phyloP scores from a whole-genome alignment of 2,797 vertebrate species.

The Gymnodraco acuticeps region DNA sequence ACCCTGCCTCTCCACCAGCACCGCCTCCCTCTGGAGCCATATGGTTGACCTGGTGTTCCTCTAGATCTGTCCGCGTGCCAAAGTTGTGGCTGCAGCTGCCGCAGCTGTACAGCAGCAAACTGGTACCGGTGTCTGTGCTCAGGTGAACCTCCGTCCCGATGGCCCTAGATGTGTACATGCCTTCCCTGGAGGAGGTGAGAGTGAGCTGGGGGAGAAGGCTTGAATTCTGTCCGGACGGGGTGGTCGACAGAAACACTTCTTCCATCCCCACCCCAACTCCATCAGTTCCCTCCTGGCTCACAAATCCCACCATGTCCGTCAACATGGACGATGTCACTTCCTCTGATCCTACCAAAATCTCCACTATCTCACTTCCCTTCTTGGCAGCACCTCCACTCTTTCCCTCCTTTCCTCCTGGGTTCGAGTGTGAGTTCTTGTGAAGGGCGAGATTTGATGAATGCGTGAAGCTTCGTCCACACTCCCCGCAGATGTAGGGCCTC shows the following conservation, averaged over 20 bases:
- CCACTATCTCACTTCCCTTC: slow-evolving; percentile 64
- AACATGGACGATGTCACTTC: slow-evolving; percentile 84
- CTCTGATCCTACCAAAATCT: slow-evolving; percentile 75
- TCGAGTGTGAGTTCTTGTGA: slow-evolving; percentile 85
- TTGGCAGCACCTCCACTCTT: slow-evolving; percentile 56
- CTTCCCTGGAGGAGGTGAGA: slow-evolving; percentile 70
- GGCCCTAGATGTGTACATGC: slow-evolving; percentile 64
- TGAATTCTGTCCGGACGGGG: slow-evolving; percentile 64
- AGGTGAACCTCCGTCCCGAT: slow-evolving; percentile 84
- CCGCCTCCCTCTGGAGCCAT: slow-evolving; percentile 65
- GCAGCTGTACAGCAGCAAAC: slow-evolving; percentile 89
- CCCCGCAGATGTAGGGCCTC: slow-evolving; percentile 90
- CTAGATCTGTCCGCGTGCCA: slow-evolving; percentile 86
- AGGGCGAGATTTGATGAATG: slow-evolving; percentile 93
- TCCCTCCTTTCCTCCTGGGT: slow-evolving; percentile 71
- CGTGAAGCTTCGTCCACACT: slow-evolving; percentile 93
- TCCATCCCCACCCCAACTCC: slow-evolving; percentile 83
- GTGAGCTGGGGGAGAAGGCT: slow-evolving; percentile 77
- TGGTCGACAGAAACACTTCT: slow-evolving; percentile 84
- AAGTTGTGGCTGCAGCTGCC: slow-evolving; percentile 91
- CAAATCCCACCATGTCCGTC: slow-evolving; percentile 87
- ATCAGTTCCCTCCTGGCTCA: slow-evolving; percentile 81
- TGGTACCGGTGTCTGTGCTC: slow-evolving; percentile 82
- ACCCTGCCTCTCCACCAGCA: slow-evolving; percentile 52
- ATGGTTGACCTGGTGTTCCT: slow-evolving; percentile 89